Evolutionary conservation across 92 coral and sea anemone species (phyloP), one percentile per base, ranked within the genome.

Genomic region (Porites evermanni): DNA sequence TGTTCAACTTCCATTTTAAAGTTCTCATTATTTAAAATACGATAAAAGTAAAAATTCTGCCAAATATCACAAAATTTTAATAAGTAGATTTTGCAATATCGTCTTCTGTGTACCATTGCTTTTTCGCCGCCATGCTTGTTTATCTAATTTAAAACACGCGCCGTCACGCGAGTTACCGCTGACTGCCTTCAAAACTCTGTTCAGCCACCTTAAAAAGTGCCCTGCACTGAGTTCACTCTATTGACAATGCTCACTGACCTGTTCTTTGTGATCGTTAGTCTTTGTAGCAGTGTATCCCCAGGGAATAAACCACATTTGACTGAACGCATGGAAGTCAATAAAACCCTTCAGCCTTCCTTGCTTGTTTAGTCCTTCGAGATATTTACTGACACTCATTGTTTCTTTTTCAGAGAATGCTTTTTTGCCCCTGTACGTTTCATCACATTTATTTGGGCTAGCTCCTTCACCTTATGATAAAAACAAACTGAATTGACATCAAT

Each of bases 261-360:
- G 97, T 47, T 91, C 94, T 18, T 6, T 0, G 44, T 95, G 69
- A 72, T 95, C 92, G 1, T 72, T 89, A 14, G 95, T 71, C 9
- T 63, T 23, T 8, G 2, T 38, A 1, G 67, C 44, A 10, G 96
- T 92, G 89, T 94, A 95, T 19, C 98, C 98, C 98, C 98, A 96
- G 0, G 98, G 98, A 20, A 95, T 94, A 79, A 96, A 92, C 92
- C 98, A 94, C 92, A 96, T 87, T 73, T 96, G 98, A 74, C 98
- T 92, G 90, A 89, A 96, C 19, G 98, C 93, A 68, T 96, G 98
- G 38, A 95, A 90, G 77, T 96, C 98, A 61, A 96, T 90, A 63
- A 94, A 96, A 6, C 95, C 98, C 81, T 94, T 93, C 47, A 96
- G 68, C 19, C 73, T 60, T 61, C 86, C 52, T 4, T 88, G 90